phyloP scores from a whole-genome alignment of 1,140 invertebrate genomes.

The Drosophila lini region DNA sequence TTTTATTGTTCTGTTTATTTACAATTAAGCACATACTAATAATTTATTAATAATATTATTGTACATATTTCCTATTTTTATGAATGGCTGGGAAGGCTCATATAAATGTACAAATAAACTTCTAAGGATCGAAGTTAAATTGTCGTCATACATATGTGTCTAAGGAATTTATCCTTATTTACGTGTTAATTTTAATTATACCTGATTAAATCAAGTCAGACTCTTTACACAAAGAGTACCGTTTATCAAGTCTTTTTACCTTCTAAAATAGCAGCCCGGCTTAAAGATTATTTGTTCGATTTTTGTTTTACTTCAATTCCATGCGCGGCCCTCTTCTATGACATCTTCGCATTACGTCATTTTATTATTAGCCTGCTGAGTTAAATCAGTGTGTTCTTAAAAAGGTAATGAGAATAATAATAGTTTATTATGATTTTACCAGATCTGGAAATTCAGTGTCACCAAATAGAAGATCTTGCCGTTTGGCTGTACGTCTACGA shows the following conservation, averaged over 20 bases:
- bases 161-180: background rate
- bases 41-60: conserved; percentile 23
- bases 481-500: conserved; percentile 25
- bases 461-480: conserved; percentile 34
- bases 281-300: conserved; percentile 22
- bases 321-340: background rate
- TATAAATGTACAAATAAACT: background rate
- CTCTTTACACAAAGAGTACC: background rate
- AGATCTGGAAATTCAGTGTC: background rate
- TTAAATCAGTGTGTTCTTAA: conserved; percentile 14
- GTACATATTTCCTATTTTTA: conserved; percentile 14
- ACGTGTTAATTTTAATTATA: conserved; percentile 6
- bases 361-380: conserved; percentile 15
- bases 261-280: background rate
- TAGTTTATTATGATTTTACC: conserved; percentile 4
- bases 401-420: background rate
- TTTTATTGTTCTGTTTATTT: background rate
- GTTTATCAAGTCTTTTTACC: conserved; percentile 5
- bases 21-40: background rate
- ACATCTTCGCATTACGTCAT: conserved; percentile 37
- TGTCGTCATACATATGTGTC: background rate
- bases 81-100: conserved; percentile 3
- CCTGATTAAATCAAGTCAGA: conserved; percentile 1
- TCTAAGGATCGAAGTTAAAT: background rate
- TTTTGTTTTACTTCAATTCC: background rate